These are phyloP conservation scores for Neopelma chrysocephalum DNA, from an alignment of 2,797 vertebrate genomes.

Conservation along the genomic window DNA sequence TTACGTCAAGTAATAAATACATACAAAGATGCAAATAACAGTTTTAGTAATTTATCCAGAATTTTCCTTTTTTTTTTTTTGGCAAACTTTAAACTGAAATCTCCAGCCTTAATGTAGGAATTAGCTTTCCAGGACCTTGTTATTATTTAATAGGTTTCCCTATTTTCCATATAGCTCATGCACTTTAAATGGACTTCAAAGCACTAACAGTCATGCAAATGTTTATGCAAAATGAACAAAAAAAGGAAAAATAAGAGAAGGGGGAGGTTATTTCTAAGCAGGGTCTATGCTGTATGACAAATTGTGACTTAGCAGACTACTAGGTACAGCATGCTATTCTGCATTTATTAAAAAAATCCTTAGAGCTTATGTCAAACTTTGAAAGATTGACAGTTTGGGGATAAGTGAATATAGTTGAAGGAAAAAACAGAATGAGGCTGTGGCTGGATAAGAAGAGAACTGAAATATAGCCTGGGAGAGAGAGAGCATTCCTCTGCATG, in stretches of 20 bases:
- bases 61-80: slow-evolving; percentile 62
- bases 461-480: slow-evolving; percentile 52
- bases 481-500: slow-evolving; percentile 61
- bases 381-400: slow-evolving; percentile 35
- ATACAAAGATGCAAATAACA: slow-evolving; percentile 85
- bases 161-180: slow-evolving; percentile 86
- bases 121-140: slow-evolving; percentile 70
- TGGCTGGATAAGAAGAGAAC: slow-evolving; percentile 52
- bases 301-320: slow-evolving; percentile 49
- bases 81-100: slow-evolving; percentile 70
- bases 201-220: slow-evolving; percentile 87
- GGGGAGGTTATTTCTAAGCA: slow-evolving; percentile 56
- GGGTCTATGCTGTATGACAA: slow-evolving; percentile 57
- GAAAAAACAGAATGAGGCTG: slow-evolving; percentile 30
- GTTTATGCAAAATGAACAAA: slow-evolving; percentile 70
- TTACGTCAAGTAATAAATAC: slow-evolving; percentile 88
- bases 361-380: slow-evolving; percentile 47
- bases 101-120: slow-evolving; percentile 74
- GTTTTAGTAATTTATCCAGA: slow-evolving; percentile 75
- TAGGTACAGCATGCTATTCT: slow-evolving; percentile 17
- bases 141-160: slow-evolving; percentile 69
- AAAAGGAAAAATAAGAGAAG: slow-evolving; percentile 28
- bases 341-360: slow-evolving; percentile 20
- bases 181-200: slow-evolving; percentile 80
- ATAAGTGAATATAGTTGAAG: slow-evolving; percentile 46